These are phyloP conservation scores for Chloroceryle inda DNA, from an alignment of 2,797 vertebrate genomes.

Conservation along the genomic window DNA sequence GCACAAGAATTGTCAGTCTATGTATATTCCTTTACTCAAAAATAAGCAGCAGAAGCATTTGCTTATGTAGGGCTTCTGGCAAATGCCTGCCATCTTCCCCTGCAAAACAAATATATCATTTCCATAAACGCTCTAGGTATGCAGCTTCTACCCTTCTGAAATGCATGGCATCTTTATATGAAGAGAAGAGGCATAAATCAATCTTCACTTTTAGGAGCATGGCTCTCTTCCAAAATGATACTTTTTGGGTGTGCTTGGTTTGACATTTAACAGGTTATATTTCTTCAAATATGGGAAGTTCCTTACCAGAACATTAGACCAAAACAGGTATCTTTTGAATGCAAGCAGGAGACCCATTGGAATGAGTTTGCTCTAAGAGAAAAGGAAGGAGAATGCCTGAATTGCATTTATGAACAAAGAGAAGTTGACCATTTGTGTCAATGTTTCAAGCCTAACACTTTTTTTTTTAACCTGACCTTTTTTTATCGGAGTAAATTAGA, in stretches of 20 bases:
- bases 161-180: not conserved
- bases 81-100: not conserved
- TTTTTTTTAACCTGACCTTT: not conserved
- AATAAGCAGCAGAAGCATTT: slow-evolving; percentile 24
- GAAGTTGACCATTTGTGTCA: not conserved
- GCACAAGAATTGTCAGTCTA: not conserved
- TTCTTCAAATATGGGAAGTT: not conserved
- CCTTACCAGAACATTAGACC: not conserved
- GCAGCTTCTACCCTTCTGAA: not conserved
- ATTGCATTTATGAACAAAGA: not conserved
- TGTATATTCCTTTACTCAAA: not conserved
- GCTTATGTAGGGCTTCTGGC: not conserved
- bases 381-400: not conserved
- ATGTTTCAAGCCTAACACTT: not conserved
- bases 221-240: not conserved
- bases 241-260: not conserved
- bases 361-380: not conserved
- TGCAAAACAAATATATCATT: slow-evolving; percentile 23
- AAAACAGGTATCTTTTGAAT: not conserved
- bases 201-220: not conserved
- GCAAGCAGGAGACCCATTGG: not conserved
- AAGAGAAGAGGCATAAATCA: not conserved
- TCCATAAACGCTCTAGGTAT: not conserved
- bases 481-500: not conserved
- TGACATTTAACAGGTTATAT: not conserved